Evolutionary conservation across 2,888 invertebrate genomes (phyloP).

Genomic region (Heteropelma amictum): DNA sequence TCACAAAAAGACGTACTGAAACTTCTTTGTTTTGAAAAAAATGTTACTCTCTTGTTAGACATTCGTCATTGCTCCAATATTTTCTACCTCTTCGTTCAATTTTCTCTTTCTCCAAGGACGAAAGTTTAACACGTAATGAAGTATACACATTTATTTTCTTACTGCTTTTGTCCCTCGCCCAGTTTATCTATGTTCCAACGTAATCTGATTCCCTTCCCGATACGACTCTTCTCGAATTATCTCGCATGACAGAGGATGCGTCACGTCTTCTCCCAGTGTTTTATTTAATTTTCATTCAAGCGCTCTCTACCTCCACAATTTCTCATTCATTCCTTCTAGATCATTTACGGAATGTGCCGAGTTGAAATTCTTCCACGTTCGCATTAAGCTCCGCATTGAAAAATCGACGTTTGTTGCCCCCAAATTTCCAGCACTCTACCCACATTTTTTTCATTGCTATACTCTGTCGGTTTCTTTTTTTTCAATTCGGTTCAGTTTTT

Average conservation of each 20-base stretch:
- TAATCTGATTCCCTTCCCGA: not conserved
- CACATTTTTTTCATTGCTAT: not conserved
- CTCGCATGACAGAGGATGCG: too few species aligned
- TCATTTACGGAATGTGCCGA: not conserved
- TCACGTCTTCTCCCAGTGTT: not conserved
- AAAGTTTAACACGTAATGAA: not conserved
- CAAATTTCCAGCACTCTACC: not conserved
- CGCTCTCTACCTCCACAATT: not conserved
- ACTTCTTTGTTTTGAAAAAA: not conserved
- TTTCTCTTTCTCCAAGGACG: not conserved
- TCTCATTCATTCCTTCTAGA: not conserved
- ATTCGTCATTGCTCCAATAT: not conserved
- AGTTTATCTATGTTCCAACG: not conserved
- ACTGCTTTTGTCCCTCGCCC: not conserved
- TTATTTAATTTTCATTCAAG: not conserved
- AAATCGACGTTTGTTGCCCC: not conserved
- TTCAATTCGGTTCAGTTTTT: not conserved
- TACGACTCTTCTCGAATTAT: not conserved
- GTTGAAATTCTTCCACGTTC: not conserved
- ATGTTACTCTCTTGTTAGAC: not conserved
- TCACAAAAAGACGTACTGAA: too few species aligned
- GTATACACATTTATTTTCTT: constrained; percentile 7
- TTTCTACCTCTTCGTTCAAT: not conserved
- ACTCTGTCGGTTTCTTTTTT: not conserved
- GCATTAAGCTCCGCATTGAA: not conserved